A percentile compares a stretch with the other conserved stretches of the same genome.
phyloP scores from a whole-genome alignment of 1,140 invertebrate species.

The Varroa destructor region DNA sequence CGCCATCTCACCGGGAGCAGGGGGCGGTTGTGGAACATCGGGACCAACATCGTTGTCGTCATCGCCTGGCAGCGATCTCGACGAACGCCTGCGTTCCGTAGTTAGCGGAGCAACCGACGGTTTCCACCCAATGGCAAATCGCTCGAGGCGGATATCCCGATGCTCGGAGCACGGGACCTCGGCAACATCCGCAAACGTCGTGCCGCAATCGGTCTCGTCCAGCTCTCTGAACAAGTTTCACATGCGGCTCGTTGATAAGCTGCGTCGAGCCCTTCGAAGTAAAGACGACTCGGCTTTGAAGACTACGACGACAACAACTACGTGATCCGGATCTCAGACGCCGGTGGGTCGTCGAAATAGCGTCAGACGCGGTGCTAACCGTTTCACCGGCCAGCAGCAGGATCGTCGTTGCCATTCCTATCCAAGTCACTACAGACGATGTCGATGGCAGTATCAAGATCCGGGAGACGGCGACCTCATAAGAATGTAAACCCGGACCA shows the following conservation, averaged over 20 bases:
- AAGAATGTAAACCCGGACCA: too few species aligned
- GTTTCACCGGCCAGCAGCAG: too few species aligned
- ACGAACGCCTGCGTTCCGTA: constrained; percentile 33
- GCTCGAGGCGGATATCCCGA: constrained; percentile 29
- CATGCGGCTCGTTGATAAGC: constrained; percentile 63
- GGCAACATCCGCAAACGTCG: constrained; percentile 45
- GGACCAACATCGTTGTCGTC: constrained; percentile 33
- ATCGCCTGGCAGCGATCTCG: constrained; percentile 34
- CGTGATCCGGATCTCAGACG: constrained; percentile 16
- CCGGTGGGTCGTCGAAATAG: not conserved
- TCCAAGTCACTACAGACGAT: too few species aligned
- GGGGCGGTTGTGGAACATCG: constrained; percentile 32
- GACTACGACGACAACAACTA: not conserved
- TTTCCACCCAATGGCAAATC: not conserved
- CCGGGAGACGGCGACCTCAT: too few species aligned
- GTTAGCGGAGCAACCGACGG: not conserved
- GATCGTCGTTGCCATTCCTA: too few species aligned
- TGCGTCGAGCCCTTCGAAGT: constrained; percentile 47
- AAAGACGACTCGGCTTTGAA: constrained; percentile 31
- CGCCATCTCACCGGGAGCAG: not conserved
- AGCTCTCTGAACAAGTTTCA: constrained; percentile 67
- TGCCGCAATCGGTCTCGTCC: constrained; percentile 47
- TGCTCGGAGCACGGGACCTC: constrained; percentile 54
- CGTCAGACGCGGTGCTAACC: too few species aligned
- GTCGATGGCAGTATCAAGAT: too few species aligned